These are phyloP conservation scores for Tupaia chinensis DNA, from an alignment of 2,113 vertebrate species.

Conservation along the genomic window DNA sequence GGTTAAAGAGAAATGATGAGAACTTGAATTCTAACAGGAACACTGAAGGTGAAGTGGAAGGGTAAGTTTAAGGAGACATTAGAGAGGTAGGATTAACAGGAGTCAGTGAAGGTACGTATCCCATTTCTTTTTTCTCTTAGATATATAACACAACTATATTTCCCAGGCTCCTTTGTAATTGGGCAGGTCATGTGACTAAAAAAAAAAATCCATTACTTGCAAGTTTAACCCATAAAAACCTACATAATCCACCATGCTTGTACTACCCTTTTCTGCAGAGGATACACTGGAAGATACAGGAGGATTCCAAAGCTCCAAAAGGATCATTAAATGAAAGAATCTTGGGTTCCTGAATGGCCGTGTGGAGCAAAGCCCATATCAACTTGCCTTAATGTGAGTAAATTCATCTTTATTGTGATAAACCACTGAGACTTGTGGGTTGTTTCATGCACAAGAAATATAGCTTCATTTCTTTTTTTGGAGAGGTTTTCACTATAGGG, in stretches of 20 bases:
- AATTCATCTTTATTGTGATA: neutral
- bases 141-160: neutral
- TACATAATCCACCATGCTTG: neutral
- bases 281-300: neutral
- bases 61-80: neutral
- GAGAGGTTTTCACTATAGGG: no score
- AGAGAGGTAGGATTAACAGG: neutral
- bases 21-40: neutral
- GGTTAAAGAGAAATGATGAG: neutral
- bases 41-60: neutral
- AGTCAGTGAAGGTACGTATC: neutral
- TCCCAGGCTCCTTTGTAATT: neutral
- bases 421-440: neutral
- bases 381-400: neutral
- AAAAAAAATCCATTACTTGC: neutral
- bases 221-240: neutral
- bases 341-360: neutral
- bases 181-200: neutral
- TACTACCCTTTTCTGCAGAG: neutral
- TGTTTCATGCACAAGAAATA: neutral
- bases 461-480: neutral
- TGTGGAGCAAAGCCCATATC: neutral
- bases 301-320: neutral
- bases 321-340: neutral
- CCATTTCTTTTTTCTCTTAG: neutral